Evolutionary conservation across 2,113 vertebrate genomes (phyloP).

Genomic region (Canis aureus): DNA sequence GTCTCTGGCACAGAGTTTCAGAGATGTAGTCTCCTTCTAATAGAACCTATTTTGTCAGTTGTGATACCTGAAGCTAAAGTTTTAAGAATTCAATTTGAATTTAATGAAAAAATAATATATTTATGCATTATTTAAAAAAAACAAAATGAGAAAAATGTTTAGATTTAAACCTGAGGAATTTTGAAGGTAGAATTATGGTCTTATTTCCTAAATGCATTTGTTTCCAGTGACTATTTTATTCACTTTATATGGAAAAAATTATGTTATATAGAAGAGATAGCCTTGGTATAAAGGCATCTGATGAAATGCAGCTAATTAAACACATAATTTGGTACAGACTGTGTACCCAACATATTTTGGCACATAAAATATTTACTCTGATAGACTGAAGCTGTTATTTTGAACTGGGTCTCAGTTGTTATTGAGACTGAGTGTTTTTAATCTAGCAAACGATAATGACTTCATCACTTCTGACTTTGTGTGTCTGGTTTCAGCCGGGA

Average conservation of each 20-base stretch:
- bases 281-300: constrained; percentile 58
- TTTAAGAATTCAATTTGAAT: neutral
- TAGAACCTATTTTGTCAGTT: neutral
- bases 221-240: constrained; percentile 65
- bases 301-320: constrained; percentile 77
- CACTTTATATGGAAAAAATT: constrained; percentile 50
- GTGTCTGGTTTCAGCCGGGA: constrained; percentile 49
- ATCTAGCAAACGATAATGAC: constrained; percentile 75
- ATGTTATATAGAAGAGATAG: constrained; percentile 41
- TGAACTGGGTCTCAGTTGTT: constrained; percentile 74
- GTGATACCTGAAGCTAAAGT: neutral
- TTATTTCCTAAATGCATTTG: constrained; percentile 65
- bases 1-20: neutral
- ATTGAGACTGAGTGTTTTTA: constrained; percentile 80
- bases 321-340: constrained; percentile 78
- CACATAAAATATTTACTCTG: constrained; percentile 83
- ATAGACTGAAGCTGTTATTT: constrained; percentile 75
- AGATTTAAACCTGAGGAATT: constrained; percentile 52
- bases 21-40: neutral
- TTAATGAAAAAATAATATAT: neutral
- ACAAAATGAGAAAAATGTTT: constrained; percentile 31
- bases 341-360: constrained; percentile 75
- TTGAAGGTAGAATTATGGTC: constrained; percentile 37
- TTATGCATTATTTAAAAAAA: neutral
- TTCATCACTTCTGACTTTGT: constrained; percentile 71